A percentile compares a stretch with the other conserved stretches of the same genome.
Conservation (phyloP, 2,797 vertebrate species). For the Merluccius polli region DNA sequence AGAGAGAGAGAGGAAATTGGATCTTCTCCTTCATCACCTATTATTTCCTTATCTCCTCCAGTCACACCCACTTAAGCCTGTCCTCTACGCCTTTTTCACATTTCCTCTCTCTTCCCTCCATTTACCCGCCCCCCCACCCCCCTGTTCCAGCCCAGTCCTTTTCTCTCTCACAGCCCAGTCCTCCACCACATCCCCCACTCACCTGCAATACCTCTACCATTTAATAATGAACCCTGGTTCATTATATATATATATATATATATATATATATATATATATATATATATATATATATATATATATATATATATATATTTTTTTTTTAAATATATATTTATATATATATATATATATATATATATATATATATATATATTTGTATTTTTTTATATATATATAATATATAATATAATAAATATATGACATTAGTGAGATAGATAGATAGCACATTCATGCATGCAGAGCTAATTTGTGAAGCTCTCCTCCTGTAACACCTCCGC, state of each 20-base stretch:
- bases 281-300: neutral
- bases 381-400: too few relatives aligned
- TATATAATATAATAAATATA: too few relatives aligned
- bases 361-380: too few relatives aligned
- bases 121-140: neutral
- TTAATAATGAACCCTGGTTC: neutral
- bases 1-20: slow-evolving; percentile 21
- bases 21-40: slow-evolving; percentile 10
- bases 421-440: neutral
- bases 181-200: slow-evolving; percentile 13
- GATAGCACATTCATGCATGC: slow-evolving; percentile 3
- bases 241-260: too few relatives aligned
- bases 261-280: neutral
- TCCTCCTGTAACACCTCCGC: slow-evolving; percentile 15
- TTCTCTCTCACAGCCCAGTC: slow-evolving; percentile 22
- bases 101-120: slow-evolving; percentile 16
- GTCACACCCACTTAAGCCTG: slow-evolving; percentile 20
- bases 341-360: too few relatives aligned
- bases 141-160: slow-evolving; percentile 2
- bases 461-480: slow-evolving; percentile 44
- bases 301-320: too few relatives aligned
- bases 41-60: slow-evolving; percentile 35
- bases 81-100: slow-evolving; percentile 18
- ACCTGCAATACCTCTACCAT: slow-evolving; percentile 3
- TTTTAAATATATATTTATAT: too few relatives aligned